Base-by-base conservation (phyloP, 2,888 invertebrate genomes). In the Noctuana brunneofusca region DNA sequence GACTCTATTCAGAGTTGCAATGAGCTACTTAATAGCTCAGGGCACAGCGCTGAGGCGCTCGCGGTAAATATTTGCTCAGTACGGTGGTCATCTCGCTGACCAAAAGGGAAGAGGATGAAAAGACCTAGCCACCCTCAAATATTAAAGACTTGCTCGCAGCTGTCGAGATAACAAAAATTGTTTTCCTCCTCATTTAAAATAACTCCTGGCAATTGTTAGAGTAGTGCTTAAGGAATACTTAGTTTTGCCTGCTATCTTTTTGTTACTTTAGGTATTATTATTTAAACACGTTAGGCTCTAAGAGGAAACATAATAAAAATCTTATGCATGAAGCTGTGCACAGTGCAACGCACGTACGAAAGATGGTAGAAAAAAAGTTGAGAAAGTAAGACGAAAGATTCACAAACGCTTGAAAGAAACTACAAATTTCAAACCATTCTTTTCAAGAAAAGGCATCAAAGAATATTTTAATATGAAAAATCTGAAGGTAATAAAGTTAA, bases 11-110 rank as follows among this genome's bases (percentile, higher is more conserved):
- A 89, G 56, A 69, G 68, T 69, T 65, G 76, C 76, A 79, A 81
- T 80, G 84, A 88, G 89, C 89, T 88, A 89, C 87, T 89, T 86
- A 89, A 87, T 86, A 81, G 82, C 80, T 70, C 18, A 49, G 69
- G 76, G 82, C 79, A 76, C 75, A 30, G 79, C 69, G 70, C 69
- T 14, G 43, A 46, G 43, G 30, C 57, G 57, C 20, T 53, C 62
- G n/a, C 4, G 2, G 89, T 78, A 80, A 90, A 89, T 83, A 87
- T 89, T 89, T 86, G 83, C 87, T 73, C 75, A 71, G 69, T 74
- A 73, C 72, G 78, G 79, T 89, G 90, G 90, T 89, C 90, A 90
- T 81, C 74, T 64, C 66, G 73, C 75, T 82, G 89, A 84, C 89
- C 87, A 78, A 82, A 75, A 79, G 80, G 80, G 80, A 72, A 71